phyloP scores from a whole-genome alignment of 2,797 vertebrate species.

The Hybognathus amarus region DNA sequence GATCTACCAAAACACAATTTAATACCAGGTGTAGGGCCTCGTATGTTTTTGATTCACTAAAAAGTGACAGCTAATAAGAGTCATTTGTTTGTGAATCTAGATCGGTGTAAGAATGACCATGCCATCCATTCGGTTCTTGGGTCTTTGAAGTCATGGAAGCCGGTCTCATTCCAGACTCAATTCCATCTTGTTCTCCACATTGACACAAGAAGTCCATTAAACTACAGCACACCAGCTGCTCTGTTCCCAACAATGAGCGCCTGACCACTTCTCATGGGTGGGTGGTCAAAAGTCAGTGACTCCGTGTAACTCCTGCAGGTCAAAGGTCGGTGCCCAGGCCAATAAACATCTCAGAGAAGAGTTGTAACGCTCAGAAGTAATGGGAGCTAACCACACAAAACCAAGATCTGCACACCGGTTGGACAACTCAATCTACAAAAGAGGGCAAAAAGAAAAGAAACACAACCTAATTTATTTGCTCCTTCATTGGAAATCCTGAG shows the following conservation, averaged over 20 bases:
- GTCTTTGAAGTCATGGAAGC: not conserved
- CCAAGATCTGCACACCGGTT: slow-evolving; percentile 69
- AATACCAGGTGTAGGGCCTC: too few species aligned
- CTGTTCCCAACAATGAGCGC: slow-evolving; percentile 58
- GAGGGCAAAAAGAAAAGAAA: not conserved
- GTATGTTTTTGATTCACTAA: not conserved
- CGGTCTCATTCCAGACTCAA: not conserved
- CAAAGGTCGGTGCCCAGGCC: slow-evolving; percentile 50
- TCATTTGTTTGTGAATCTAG: not conserved
- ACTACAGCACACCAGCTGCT: slow-evolving; percentile 28
- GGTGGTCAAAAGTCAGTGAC: slow-evolving; percentile 51
- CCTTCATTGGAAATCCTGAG: not conserved
- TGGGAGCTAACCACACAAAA: slow-evolving; percentile 69
- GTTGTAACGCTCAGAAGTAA: slow-evolving; percentile 74
- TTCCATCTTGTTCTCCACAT: not conserved
- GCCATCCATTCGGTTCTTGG: not conserved
- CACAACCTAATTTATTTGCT: not conserved
- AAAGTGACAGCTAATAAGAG: not conserved
- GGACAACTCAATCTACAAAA: slow-evolving; percentile 68
- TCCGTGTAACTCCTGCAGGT: slow-evolving; percentile 53
- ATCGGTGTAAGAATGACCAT: not conserved
- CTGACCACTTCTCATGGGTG: slow-evolving; percentile 53
- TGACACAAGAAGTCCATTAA: slow-evolving; percentile 19
- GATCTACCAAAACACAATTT: too few species aligned
- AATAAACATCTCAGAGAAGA: slow-evolving; percentile 70